phyloP scores from a whole-genome alignment of 2,888 invertebrate species.

The Sylvicola cinctus region DNA sequence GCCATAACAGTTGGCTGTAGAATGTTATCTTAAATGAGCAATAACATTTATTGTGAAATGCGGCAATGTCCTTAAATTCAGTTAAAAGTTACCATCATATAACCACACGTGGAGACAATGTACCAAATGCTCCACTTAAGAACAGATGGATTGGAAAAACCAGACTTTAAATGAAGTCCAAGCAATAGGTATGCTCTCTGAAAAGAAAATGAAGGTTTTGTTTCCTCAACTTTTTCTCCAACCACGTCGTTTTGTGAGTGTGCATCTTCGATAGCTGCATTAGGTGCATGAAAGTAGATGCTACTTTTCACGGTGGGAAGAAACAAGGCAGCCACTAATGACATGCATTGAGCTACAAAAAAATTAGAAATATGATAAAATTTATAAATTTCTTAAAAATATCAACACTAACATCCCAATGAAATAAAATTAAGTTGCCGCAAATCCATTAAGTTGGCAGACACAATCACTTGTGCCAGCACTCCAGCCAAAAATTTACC shows the following conservation, averaged over 20 bases:
- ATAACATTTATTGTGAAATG: too few relatives aligned
- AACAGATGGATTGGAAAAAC: slow-evolving; percentile 37
- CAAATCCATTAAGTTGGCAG: slow-evolving; percentile 44
- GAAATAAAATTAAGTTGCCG: slow-evolving; percentile 63
- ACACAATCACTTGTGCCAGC: slow-evolving; percentile 50
- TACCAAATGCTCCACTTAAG: slow-evolving; percentile 65
- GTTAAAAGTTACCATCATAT: slow-evolving; percentile 22
- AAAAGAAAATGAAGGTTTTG: too few relatives aligned
- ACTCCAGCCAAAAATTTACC: slow-evolving; percentile 62
- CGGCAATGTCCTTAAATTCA: too few relatives aligned
- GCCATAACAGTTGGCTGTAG: slow-evolving; percentile 74
- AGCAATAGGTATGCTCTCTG: slow-evolving; percentile 20
- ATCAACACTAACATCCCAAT: slow-evolving; percentile 32
- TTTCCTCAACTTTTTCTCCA: too few relatives aligned
- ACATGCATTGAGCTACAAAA: slow-evolving; percentile 40
- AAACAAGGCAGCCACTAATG: slow-evolving; percentile 52
- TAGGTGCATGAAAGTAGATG: slow-evolving; percentile 51
- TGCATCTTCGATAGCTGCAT: slow-evolving; percentile 3
- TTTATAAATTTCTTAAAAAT: background rate
- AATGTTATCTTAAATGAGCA: slow-evolving; percentile 13
- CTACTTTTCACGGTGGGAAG: slow-evolving; percentile 52
- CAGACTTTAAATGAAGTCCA: slow-evolving; percentile 34
- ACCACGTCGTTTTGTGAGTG: too few relatives aligned
- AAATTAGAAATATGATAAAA: background rate
- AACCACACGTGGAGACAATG: slow-evolving; percentile 51